Evolutionary conservation across 2,797 vertebrate genomes (phyloP), one percentile per base, ranked within the genome.

Genomic region (Sebastes steindachneri): DNA sequence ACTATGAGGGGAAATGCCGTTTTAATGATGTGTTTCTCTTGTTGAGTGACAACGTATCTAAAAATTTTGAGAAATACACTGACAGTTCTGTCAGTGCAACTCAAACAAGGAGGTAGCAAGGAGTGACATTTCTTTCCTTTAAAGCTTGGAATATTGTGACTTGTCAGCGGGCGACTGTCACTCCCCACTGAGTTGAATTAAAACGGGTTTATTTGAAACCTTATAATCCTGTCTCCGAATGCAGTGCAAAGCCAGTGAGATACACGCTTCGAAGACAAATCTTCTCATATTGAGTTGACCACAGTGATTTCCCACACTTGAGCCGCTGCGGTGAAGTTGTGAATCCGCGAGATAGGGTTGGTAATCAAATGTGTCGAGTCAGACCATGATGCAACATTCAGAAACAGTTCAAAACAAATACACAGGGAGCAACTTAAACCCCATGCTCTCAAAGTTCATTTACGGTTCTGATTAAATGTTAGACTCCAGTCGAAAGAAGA

Each of bases 121-220:
- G 62, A 74, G 57, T 63, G 79, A 63, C 73, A 71, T 55, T 29
- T 72, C 15, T 60, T 59, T 66, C 63, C 62, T 74, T 69, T 68
- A 54, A 75, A 69, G 48, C 65, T 28, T 75, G 77, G 70, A 73
- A 68, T 83, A 58, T 76, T 83, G 8, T 75, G 80, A 85, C 80
- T 79, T 72, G 62, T 72, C 78, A 62, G 69, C 21, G 81, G 55
- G 67, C 3, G 59, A 67, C 73, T 80, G 70, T 67, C 79, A 31
- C 58, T 80, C 75, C 74, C 82, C 60, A 33, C 83, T 28, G 84
- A 75, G 72, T 67, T 63, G 21, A 73, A 86, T 84, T 77, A 79
- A 87, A 87, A 63, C 9, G 0, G 41, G 29, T 31, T 80, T 67
- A 73, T 67, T 84, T 55, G 19, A 79, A 85, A 89, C 68, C 33